These are phyloP conservation scores for Muschampia plurimacula DNA, from an alignment of 2,888 invertebrate species.

Conservation along the genomic window DNA sequence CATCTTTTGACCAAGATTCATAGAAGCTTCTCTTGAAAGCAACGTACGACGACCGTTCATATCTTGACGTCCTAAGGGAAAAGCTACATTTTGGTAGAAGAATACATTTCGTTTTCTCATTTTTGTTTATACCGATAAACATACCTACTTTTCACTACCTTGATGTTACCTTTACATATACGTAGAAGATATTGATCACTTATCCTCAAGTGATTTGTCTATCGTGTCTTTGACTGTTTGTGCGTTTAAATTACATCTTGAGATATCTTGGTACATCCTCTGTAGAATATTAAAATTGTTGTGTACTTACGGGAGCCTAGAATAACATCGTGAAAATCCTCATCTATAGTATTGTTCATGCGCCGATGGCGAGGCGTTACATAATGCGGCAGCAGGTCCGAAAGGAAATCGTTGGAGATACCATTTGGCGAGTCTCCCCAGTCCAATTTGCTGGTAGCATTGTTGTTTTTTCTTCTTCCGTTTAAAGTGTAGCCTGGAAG, in stretches of 20 bases:
- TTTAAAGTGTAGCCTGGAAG: slow-evolving; percentile 57
- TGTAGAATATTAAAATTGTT: neutral
- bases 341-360: slow-evolving; percentile 58
- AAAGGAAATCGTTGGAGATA: slow-evolving; percentile 70
- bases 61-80: slow-evolving; percentile 21
- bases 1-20: slow-evolving; percentile 1
- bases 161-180: no score
- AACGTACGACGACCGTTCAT: slow-evolving; percentile 17
- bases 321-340: slow-evolving; percentile 78
- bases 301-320: slow-evolving; percentile 54
- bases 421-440: slow-evolving; percentile 64
- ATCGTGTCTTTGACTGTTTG: no score
- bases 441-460: slow-evolving; percentile 57
- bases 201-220: no score
- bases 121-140: neutral
- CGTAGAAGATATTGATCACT: no score
- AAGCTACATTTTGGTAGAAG: neutral
- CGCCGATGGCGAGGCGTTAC: slow-evolving; percentile 75
- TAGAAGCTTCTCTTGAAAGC: slow-evolving; percentile 26
- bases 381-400: slow-evolving; percentile 77
- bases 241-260: no score
- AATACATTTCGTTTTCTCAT: neutral
- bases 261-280: no score
- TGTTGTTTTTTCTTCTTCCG: slow-evolving; percentile 61
- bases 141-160: no score